A percentile compares a stretch with the other conserved stretches of the same genome.
phyloP scores from a whole-genome alignment of 2,797 vertebrate species.

The Argyrosomus regius region DNA sequence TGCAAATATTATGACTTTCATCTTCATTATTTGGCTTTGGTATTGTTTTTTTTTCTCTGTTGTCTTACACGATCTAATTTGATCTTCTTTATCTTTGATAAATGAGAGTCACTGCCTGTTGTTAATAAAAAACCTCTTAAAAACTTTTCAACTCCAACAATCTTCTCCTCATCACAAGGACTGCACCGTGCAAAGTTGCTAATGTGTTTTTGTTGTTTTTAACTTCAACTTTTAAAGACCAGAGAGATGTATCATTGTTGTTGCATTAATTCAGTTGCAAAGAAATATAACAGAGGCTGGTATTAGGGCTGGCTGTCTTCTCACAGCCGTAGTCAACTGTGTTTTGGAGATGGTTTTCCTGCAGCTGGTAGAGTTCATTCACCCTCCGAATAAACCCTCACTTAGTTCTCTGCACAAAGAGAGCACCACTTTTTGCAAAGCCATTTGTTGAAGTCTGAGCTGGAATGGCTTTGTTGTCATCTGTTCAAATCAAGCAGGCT shows the following conservation, averaged over 20 bases:
- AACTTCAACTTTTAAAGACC: background rate
- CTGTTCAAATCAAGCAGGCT: background rate
- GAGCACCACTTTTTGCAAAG: background rate
- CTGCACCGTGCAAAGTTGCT: background rate
- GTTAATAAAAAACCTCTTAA: background rate
- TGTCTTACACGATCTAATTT: background rate
- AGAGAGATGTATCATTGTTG: background rate
- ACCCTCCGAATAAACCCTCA: background rate
- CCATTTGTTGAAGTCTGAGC: background rate
- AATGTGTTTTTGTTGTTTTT: background rate
- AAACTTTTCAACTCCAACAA: background rate
- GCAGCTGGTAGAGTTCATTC: background rate
- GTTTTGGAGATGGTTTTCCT: background rate
- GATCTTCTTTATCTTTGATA: background rate
- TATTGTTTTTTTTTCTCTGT: background rate
- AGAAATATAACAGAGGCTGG: background rate
- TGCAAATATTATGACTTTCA: background rate
- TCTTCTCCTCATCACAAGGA: background rate
- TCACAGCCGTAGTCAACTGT: background rate
- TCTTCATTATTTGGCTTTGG: background rate
- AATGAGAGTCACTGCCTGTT: background rate
- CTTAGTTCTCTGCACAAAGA: constrained; percentile 3
- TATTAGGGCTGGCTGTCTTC: background rate
- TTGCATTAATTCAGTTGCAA: constrained; percentile 3
- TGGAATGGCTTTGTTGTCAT: constrained; percentile 8